Conservation (phyloP, 2,113 vertebrate genomes). For the Thunnus thynnus region DNA sequence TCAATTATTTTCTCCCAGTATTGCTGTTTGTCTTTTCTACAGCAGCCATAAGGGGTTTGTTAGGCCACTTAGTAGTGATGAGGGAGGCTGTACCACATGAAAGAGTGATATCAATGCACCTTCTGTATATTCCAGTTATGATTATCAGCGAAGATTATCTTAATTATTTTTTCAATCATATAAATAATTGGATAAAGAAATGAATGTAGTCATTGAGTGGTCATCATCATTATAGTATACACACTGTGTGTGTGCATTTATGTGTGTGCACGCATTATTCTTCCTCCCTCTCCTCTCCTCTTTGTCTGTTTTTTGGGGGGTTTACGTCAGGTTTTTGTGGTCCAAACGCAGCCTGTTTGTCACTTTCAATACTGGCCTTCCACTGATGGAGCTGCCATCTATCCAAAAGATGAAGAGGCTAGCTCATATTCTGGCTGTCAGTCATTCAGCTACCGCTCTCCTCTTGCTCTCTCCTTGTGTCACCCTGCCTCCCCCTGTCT, state of each 20-base stretch:
- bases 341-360: conserved; percentile 11
- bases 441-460: conserved; percentile 16
- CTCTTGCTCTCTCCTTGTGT: neutral
- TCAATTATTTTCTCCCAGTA: neutral
- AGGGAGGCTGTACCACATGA: neutral
- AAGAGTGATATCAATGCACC: neutral
- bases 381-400: conserved; percentile 16
- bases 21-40: no score
- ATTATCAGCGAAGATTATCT: no score
- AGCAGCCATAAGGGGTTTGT: neutral
- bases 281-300: neutral
- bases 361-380: neutral
- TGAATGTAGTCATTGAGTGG: no score
- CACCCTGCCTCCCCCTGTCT: neutral
- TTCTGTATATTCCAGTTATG: no score
- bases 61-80: neutral
- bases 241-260: no score
- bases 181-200: no score
- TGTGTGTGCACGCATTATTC: no score
- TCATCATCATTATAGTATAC: no score
- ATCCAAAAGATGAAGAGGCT: conserved; percentile 14
- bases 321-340: neutral
- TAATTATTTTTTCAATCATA: no score
- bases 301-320: neutral
- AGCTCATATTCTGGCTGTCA: conserved; percentile 47